Conservation (phyloP, 2,888 invertebrate species). For the Exephanes ischioxanthus region DNA sequence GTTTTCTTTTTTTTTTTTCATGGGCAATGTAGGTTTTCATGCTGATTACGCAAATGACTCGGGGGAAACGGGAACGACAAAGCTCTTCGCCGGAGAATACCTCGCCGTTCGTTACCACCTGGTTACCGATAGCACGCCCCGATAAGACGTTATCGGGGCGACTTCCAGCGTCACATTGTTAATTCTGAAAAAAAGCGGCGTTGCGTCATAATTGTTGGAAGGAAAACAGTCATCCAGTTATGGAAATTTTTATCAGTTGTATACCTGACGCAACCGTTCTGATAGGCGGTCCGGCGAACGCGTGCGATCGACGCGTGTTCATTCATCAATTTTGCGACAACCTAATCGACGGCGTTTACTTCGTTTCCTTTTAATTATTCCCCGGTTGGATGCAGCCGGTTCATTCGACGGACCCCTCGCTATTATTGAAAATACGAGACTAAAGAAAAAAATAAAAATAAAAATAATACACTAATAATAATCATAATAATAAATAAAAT, state of each 20-base stretch:
- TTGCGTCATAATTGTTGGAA: slow-evolving; percentile 49
- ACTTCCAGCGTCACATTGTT: slow-evolving; percentile 27
- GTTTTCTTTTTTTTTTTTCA: background rate
- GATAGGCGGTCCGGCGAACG: background rate
- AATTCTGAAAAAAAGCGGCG: slow-evolving; percentile 24
- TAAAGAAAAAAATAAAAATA: too few relatives aligned
- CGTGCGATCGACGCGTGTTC: slow-evolving; percentile 28
- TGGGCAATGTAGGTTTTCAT: background rate
- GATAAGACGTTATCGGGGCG: slow-evolving; percentile 53
- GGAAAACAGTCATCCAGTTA: slow-evolving; percentile 32
- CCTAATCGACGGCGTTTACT: background rate
- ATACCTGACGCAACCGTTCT: background rate
- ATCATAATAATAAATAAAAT: background rate
- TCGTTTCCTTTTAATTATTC: background rate
- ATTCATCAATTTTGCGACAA: background rate
- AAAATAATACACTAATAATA: too few relatives aligned
- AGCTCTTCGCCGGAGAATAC: background rate
- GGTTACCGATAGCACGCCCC: slow-evolving; percentile 26
- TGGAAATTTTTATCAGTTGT: slow-evolving; percentile 34
- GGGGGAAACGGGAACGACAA: background rate
- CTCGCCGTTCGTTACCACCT: slow-evolving; percentile 29
- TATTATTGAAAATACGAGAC: background rate
- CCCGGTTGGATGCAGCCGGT: background rate
- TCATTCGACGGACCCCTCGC: background rate
- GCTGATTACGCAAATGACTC: slow-evolving; percentile 10